Conservation (phyloP, 1,140 invertebrate species). For the Arctopsyche grandis region DNA sequence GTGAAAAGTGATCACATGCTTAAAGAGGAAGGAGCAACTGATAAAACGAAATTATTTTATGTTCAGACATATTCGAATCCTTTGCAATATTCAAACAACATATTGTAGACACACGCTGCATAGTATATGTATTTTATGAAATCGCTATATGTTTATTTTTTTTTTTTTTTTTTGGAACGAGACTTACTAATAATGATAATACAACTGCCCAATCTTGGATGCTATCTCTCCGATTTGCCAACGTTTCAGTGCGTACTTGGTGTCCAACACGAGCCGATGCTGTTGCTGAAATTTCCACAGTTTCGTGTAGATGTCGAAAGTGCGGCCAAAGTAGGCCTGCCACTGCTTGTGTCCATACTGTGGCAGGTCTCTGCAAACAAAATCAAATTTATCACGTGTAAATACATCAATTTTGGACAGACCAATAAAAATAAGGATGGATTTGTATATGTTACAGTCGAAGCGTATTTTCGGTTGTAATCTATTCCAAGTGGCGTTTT, state of each 20-base stretch:
- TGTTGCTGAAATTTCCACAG: constrained; percentile 99
- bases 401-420: not conserved
- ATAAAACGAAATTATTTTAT: no score
- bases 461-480: no score
- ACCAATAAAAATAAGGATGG: no score
- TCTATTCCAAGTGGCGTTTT: no score
- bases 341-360: constrained; percentile 98
- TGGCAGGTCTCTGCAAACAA: constrained; percentile 82
- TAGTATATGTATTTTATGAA: no score
- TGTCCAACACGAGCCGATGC: constrained; percentile 90
- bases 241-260: constrained; percentile 94
- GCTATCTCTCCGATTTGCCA: constrained; percentile 99
- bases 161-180: not conserved
- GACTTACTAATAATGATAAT: constrained; percentile 98
- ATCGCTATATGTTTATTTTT: no score
- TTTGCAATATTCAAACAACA: no score
- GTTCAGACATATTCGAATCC: no score
- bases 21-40: no score
- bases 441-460: no score
- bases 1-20: no score
- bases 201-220: constrained; percentile 98
- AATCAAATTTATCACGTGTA: not conserved
- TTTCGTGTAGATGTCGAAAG: constrained; percentile 98
- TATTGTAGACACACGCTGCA: no score
- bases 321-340: constrained; percentile 97